Evolutionary conservation across 2,888 invertebrate species (phyloP).

Genomic region (Tenthredo distinguenda): DNA sequence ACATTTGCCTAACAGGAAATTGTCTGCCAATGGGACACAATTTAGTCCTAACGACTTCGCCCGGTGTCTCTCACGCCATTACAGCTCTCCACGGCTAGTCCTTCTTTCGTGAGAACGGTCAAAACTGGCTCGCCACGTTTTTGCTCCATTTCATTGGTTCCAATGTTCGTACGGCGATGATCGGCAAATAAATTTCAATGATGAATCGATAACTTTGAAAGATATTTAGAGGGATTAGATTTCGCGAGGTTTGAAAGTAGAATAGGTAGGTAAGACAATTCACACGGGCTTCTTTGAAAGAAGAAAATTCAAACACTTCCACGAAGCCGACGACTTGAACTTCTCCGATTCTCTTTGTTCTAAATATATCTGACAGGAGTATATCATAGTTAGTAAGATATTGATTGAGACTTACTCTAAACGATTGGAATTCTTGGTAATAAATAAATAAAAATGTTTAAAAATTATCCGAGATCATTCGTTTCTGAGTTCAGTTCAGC

Average conservation of each 20-base stretch:
- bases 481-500: constrained; percentile 70
- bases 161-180: background rate
- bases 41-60: constrained; percentile 47
- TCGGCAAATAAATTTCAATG: background rate
- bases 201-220: background rate
- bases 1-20: constrained; percentile 55
- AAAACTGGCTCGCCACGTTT: background rate
- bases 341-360: constrained; percentile 4
- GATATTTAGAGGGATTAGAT: background rate
- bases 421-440: constrained; percentile 24
- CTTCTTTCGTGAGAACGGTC: constrained; percentile 41
- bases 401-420: constrained; percentile 32
- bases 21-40: constrained; percentile 52
- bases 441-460: constrained; percentile 11
- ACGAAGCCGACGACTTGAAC: constrained; percentile 17
- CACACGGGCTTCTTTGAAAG: background rate
- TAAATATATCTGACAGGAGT: background rate
- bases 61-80: background rate
- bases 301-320: constrained; percentile 2
- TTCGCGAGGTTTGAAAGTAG: background rate
- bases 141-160: background rate
- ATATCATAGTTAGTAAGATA: constrained; percentile 41
- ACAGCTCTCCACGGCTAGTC: background rate
- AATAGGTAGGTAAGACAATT: background rate
- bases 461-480: constrained; percentile 75